Evolutionary conservation across 2,113 vertebrate genomes (phyloP).

Genomic region (Candoia aspera): DNA sequence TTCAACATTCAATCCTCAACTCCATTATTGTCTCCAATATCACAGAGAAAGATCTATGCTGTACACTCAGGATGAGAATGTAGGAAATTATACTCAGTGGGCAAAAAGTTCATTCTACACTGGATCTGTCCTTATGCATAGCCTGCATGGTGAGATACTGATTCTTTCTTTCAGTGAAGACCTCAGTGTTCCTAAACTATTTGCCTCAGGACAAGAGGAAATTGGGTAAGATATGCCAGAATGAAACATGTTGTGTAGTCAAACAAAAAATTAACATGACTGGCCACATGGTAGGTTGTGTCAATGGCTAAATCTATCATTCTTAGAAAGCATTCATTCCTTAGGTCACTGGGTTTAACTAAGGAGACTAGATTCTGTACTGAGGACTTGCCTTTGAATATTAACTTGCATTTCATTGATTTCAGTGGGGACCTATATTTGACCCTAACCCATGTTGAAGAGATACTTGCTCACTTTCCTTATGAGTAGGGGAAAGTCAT

Average conservation of each 20-base stretch:
- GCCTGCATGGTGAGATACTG: background rate
- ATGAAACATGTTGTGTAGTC: background rate
- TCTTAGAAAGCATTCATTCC: background rate
- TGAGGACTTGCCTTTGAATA: background rate
- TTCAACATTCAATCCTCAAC: background rate
- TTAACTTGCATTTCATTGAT: background rate
- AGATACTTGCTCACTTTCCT: background rate
- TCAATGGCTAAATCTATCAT: background rate
- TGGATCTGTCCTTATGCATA: background rate
- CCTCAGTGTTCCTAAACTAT: background rate
- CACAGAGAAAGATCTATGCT: background rate
- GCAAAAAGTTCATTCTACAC: background rate
- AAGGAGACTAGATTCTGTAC: background rate
- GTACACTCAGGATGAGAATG: background rate
- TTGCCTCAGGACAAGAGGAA: background rate
- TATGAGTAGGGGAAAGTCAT: background rate
- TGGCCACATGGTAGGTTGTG: background rate
- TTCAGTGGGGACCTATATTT: background rate
- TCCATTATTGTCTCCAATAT: background rate
- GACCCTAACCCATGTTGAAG: background rate
- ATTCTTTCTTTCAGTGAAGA: background rate
- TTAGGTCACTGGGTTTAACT: background rate
- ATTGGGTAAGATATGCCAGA: background rate
- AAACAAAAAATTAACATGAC: background rate
- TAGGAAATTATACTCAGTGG: background rate